Base-by-base conservation (phyloP, 2,888 invertebrate species). In the Dynastes grantii region DNA sequence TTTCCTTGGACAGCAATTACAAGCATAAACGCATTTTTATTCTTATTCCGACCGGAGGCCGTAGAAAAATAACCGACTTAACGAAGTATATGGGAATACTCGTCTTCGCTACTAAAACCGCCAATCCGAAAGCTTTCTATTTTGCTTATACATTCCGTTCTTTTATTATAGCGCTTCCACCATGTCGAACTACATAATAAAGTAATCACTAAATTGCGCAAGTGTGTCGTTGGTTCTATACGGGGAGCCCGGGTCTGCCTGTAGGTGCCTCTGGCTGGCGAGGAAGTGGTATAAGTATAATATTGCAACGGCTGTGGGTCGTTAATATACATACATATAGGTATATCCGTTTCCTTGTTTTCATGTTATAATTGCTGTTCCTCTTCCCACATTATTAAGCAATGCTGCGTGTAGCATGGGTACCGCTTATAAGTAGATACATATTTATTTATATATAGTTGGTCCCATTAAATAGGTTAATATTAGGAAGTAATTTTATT, bases 321-420 rank as follows among this genome's bases (percentile, higher is more conserved):
- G 76, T 79, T 79, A 75, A 80, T 81, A 82, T 79, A 65, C 65
- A 65, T 65, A 65, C 65, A 65, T 65, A 65, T 63, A 63, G 73
- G 68, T 78, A 79, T 82, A 81, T 83, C 83, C 83, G 83, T 83
- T 83, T 83, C 83, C 83, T 82, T 77, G 80, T 82, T 82, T 79
- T 77, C 61, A 70, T 76, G 61, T 77, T 80, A 71, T 80, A 79
- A 79, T 76, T 68, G 77, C 61, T 64, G 61, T 67, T 76, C 64
- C 71, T 76, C 79, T 78, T 80, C 80, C 81, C 79, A 81, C 80
- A 79, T 75, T 49, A 75, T 75, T 75, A 75, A 75, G 61, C 73
- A 75, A 75, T 27, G 40, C 27, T 51, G 11, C 45, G 11, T 45
- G 8, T 45, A 45, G 0, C 45, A 45, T 45, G 11, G 8, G 45